Evolutionary conservation across 2,113 vertebrate genomes (phyloP).

Genomic region (Thymallus thymallus): DNA sequence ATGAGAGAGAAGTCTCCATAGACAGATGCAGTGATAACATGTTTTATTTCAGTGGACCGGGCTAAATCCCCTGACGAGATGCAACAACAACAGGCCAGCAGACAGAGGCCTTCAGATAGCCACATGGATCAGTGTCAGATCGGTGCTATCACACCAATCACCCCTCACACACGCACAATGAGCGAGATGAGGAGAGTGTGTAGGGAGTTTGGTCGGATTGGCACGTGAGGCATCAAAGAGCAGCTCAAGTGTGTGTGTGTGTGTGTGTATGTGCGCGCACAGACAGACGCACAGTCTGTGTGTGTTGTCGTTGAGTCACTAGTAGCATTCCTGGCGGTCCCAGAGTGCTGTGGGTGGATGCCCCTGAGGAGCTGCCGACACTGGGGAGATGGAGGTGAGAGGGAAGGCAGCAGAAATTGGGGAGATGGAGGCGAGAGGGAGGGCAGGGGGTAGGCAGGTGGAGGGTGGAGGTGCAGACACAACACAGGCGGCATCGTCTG

Average conservation of each 20-base stretch:
- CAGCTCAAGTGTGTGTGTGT: constrained; percentile 10
- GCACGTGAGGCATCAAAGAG: neutral
- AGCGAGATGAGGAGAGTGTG: neutral
- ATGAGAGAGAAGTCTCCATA: constrained; percentile 5
- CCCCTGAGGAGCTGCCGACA: constrained; percentile 3
- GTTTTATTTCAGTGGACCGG: constrained; percentile 13
- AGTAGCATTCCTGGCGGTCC: neutral
- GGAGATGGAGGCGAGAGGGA: too few relatives aligned
- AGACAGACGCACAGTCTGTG: too few relatives aligned
- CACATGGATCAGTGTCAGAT: constrained; percentile 13
- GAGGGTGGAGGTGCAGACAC: constrained; percentile 9
- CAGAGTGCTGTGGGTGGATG: neutral
- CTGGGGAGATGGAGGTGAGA: constrained; percentile 5
- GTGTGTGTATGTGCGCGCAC: neutral
- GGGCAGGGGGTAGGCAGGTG: neutral
- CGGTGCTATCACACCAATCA: constrained; percentile 23
- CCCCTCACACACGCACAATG: constrained; percentile 12
- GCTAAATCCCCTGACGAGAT: constrained; percentile 15
- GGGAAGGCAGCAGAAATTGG: neutral
- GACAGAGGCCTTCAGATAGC: constrained; percentile 12
- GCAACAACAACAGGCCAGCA: neutral
- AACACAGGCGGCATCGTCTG: constrained; percentile 9
- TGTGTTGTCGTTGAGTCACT: neutral
- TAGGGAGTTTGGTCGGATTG: neutral
- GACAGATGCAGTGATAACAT: constrained; percentile 18